Base-by-base conservation (phyloP, 2,888 invertebrate genomes). In the Patella pellucida region DNA sequence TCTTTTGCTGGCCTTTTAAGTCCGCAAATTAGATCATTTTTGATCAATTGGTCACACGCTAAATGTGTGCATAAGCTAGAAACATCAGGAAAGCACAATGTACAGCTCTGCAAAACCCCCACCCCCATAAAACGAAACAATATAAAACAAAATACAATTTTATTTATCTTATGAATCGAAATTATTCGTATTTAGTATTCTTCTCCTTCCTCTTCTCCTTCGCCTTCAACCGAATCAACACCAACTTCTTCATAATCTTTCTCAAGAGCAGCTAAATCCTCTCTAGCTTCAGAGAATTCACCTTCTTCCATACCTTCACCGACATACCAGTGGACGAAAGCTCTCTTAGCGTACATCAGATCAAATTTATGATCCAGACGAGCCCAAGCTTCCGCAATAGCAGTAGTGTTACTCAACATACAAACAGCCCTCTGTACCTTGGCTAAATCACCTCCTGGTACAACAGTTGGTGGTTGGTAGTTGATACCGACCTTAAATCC, bases 321-420 rank as follows among this genome's bases (percentile, higher is more conserved):
- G 2, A 83, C 84, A 76, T 93, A 96, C 96, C 95, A 97, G 91
- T 97, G 96, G 15, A 97, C 94, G 89, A 97, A 97, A 7, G 96
- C 96, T 76, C 95, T 93, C 89, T 96, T 95, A 76, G 94, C 93
- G 86, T 94, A 96, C 94, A 97, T 95, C 72, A 95, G 90, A 78
- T 95, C 94, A 89, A 95, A 96, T 90, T 97, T 97, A 85, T 93
- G 93, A 85, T 94, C 93, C 23, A 97, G 91, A 74, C 95, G 93
- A 77, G 94, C 94, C 95, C 96, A 97, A 72, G 96, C 96, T 87
- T 96, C 95, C 16, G 95, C 94, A 87, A 97, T 96, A 83, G 96
- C 96, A 23, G 96, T 97, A 9, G 97, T 97, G 92, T 97, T 97
- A 88, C 95, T 95, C 73, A 97, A 92, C 95, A 96, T 96, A 79